Percentiles rank a stretch among this genome's conserved stretches.
These are phyloP conservation scores for Catocala fraxini DNA, from an alignment of 2,888 invertebrate species.

Conservation along the genomic window DNA sequence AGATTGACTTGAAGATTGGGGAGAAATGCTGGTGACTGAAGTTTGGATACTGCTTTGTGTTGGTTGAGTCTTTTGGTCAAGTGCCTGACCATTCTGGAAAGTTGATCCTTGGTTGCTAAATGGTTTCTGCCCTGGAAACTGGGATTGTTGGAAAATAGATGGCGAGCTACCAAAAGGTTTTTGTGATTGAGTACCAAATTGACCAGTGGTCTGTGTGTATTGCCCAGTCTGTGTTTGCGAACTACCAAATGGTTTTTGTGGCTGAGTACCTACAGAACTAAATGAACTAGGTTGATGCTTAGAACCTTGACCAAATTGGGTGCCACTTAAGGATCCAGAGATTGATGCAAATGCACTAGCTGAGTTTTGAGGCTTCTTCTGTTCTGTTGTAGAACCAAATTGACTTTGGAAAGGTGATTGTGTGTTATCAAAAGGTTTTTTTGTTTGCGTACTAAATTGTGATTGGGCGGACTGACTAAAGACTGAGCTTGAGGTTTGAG, in stretches of 20 bases:
- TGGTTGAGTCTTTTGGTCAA: slow-evolving; percentile 12
- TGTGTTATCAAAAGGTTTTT: slow-evolving; percentile 9
- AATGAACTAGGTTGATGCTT: slow-evolving; percentile 25
- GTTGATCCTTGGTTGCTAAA: not conserved
- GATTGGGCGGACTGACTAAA: slow-evolving; percentile 11
- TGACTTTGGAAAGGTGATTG: not conserved
- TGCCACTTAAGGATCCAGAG: slow-evolving; percentile 15
- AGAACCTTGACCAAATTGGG: slow-evolving; percentile 24
- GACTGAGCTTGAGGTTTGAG: not conserved
- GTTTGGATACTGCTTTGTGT: slow-evolving; percentile 11
- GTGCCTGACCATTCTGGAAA: slow-evolving; percentile 25
- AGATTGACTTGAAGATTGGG: not conserved
- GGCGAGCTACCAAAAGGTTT: slow-evolving; percentile 29
- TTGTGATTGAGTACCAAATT: slow-evolving; percentile 38
- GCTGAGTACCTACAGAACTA: slow-evolving; percentile 13
- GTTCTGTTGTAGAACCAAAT: slow-evolving; percentile 20
- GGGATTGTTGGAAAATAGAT: slow-evolving; percentile 17
- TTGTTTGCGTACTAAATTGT: slow-evolving; percentile 3
- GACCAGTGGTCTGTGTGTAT: slow-evolving; percentile 24
- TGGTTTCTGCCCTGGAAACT: not conserved
- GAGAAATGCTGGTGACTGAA: not conserved
- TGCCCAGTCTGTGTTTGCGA: slow-evolving; percentile 25
- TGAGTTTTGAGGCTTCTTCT: slow-evolving; percentile 21
- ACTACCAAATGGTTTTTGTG: slow-evolving; percentile 19
- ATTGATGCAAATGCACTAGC: slow-evolving; percentile 30